These are phyloP conservation scores for Chloromyia formosa DNA, from an alignment of 2,888 invertebrate species.

Conservation along the genomic window DNA sequence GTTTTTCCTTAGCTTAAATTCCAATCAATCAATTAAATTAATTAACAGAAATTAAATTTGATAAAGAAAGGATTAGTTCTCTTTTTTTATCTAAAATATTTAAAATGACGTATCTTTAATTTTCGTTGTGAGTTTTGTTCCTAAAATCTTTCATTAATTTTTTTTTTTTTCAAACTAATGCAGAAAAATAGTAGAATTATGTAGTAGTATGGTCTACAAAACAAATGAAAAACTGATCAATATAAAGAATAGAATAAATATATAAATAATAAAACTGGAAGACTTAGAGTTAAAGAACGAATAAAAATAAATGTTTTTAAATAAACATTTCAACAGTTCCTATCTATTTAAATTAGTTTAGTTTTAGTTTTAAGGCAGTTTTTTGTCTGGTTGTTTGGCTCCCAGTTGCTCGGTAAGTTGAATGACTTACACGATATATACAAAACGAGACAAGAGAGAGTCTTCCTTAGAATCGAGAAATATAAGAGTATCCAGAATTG, in stretches of 20 bases:
- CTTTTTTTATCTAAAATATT: neutral
- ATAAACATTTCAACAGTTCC: constrained; percentile 13
- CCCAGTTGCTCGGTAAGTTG: neutral
- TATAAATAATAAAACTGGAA: constrained; percentile 32
- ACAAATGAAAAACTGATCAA: constrained; percentile 13
- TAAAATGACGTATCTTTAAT: neutral
- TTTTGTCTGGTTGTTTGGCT: constrained; percentile 42
- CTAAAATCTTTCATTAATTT: neutral
- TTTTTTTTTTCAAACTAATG: neutral
- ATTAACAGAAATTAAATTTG: neutral
- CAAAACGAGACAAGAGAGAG: neutral
- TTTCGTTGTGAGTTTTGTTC: constrained; percentile 37
- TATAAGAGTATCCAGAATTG: too few relatives aligned
- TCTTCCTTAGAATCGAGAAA: constrained; percentile 17
- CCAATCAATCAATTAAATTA: constrained; percentile 13
- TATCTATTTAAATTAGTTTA: constrained; percentile 9
- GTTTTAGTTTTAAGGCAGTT: constrained; percentile 35
- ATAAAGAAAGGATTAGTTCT: constrained; percentile 24
- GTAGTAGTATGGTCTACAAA: too few relatives aligned
- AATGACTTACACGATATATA: constrained; percentile 1
- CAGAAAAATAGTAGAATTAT: constrained; percentile 30
- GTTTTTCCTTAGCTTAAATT: neutral
- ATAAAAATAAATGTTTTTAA: constrained; percentile 12
- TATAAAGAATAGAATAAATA: constrained; percentile 36
- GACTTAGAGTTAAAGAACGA: constrained; percentile 17